These are phyloP conservation scores for Coracopsis vasa DNA, from an alignment of 2,113 vertebrate genomes.

Conservation along the genomic window DNA sequence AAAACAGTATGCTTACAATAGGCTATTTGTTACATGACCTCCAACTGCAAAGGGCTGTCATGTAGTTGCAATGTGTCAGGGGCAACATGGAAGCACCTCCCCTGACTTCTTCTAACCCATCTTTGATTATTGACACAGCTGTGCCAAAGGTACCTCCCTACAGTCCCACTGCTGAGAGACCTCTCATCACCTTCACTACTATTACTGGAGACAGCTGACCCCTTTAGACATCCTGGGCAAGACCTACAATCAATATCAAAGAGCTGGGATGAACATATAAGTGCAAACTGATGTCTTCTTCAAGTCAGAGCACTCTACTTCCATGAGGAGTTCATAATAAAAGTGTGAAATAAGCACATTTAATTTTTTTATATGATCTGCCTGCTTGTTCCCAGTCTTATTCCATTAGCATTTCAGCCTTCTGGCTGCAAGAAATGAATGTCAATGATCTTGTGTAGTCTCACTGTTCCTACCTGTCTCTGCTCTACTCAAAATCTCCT, in stretches of 20 bases:
- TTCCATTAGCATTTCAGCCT: background rate
- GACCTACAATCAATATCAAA: background rate
- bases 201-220: background rate
- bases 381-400: background rate
- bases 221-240: background rate
- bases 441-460: background rate
- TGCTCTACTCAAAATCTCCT: background rate
- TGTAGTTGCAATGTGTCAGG: background rate
- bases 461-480: background rate
- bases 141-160: background rate
- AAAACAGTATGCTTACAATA: background rate
- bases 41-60: background rate
- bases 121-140: background rate
- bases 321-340: background rate
- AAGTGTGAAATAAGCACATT: background rate
- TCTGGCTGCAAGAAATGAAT: background rate
- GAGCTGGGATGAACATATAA: background rate
- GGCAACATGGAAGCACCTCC: background rate
- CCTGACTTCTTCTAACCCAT: background rate
- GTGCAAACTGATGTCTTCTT: background rate
- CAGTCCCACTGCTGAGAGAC: background rate
- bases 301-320: background rate
- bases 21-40: background rate
- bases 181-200: background rate
- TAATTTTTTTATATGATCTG: background rate